Evolutionary conservation across 2,797 vertebrate species (phyloP), one percentile per base, ranked within the genome.

Genomic region (Lerista edwardsae): DNA sequence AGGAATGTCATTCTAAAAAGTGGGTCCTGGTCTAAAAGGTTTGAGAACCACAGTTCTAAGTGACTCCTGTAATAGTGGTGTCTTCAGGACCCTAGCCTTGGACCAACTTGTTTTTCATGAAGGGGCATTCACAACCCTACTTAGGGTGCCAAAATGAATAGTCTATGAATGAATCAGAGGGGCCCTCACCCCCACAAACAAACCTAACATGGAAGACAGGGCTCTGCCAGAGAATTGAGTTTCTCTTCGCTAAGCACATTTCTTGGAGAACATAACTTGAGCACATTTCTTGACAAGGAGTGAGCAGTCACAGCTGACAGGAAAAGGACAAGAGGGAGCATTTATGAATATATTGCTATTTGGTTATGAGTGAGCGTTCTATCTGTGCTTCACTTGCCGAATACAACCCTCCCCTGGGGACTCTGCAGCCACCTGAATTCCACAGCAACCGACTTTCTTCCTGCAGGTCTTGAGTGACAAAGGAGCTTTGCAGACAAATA

Each of bases 401-500:
- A 79, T 73, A 31, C 27, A 71, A 65, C 36, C 59, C n/a, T 34
- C 31, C 41, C 44, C 9, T 19, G 68, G 11, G 59, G 64, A 55
- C 65, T 64, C 23, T 64, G 34, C 41, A 72, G 57, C 29, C 25
- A 79, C 34, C 68, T 73, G 25, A 21, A 25, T 71, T 84, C 57
- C 23, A 23, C 61, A 15, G 64, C 36, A 71, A 55, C 69, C n/a
- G 34, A 23, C 41, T 64, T 79, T 84, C 64, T 79, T 79, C 59
- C 44, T 79, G 44, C 68, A 79, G 57, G 68, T 12, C 83, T 79
- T 51, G n/a, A 79, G 57, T 47, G 83, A 51, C 68, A 84, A 36
- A 17, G 19, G 11, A 41, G 19, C 19, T 62, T 47, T 82, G 44
- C 17, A 27, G 55, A 55, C n/a, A 75, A 57, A 55, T 74, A 12